Percentiles rank a stretch among this genome's conserved stretches.
phyloP scores from a whole-genome alignment of 2,113 vertebrate species.

The Rhodinocichla rosea region DNA sequence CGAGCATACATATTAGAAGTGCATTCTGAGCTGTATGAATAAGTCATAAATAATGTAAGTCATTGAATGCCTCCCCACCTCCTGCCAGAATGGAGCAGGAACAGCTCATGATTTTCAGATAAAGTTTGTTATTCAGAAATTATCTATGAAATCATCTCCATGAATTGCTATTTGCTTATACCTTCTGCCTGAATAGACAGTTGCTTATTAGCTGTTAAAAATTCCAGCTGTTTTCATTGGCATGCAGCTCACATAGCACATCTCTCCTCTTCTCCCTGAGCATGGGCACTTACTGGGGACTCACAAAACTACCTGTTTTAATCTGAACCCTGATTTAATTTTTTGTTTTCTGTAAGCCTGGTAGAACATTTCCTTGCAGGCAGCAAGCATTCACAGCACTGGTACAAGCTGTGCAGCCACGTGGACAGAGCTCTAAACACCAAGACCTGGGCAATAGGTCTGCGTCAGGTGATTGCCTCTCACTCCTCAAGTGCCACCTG shows the following conservation, averaged over 20 bases:
- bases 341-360: not conserved
- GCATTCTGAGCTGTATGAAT: not conserved
- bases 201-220: not conserved
- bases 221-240: not conserved
- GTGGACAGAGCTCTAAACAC: not conserved
- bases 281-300: not conserved
- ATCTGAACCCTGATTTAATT: not conserved
- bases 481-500: not conserved
- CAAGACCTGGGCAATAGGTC: not conserved
- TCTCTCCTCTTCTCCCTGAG: not conserved
- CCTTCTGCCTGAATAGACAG: not conserved
- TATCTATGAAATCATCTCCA: slow-evolving; percentile 2
- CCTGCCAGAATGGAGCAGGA: not conserved
- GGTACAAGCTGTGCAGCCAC: not conserved
- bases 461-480: accelerated
- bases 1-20: not conserved
- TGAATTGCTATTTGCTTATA: slow-evolving; percentile 21
- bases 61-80: not conserved
- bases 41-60: slow-evolving; percentile 6
- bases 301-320: not conserved
- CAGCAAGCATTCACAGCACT: not conserved
- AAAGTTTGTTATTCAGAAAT: slow-evolving; percentile 28
- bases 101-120: slow-evolving; percentile 13
- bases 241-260: not conserved
- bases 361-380: not conserved